phyloP scores from a whole-genome alignment of 2,797 vertebrate species.

The Apodemus agrarius region DNA sequence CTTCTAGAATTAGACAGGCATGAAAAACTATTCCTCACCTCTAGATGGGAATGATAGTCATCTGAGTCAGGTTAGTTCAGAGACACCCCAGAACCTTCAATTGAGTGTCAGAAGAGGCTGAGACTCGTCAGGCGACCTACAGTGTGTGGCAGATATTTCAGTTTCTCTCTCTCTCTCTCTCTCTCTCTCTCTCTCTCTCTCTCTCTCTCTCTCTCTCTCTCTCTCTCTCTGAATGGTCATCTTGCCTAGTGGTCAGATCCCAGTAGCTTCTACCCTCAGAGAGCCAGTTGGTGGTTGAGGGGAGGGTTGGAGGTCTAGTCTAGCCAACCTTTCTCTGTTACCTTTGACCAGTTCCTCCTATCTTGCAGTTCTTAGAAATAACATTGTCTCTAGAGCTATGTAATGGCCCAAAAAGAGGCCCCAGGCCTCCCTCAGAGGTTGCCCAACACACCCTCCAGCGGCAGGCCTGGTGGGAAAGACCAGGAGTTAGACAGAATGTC shows the following conservation, averaged over 20 bases:
- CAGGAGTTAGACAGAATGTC: not conserved
- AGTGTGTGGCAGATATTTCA: not conserved
- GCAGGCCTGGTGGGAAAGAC: not conserved
- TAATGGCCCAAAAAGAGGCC: not conserved
- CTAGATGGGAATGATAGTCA: not conserved
- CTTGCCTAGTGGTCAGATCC: not conserved
- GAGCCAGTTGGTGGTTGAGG: not conserved
- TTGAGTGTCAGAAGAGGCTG: not conserved
- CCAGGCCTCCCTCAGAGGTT: not conserved
- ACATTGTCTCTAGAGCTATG: not conserved
- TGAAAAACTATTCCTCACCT: not conserved
- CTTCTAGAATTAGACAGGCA: not conserved
- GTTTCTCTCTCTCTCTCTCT: conserved; percentile 60
- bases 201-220: conserved; percentile 62
- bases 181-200: conserved; percentile 64
- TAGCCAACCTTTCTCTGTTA: not conserved
- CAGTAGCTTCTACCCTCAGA: conserved; percentile 41
- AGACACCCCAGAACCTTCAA: not conserved
- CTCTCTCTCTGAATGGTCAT: conserved; percentile 42
- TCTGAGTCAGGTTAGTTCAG: not conserved
- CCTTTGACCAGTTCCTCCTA: conserved; percentile 55
- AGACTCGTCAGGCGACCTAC: not conserved
- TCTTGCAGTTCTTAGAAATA: conserved; percentile 39
- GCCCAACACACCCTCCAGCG: not conserved
- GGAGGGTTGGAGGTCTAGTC: not conserved